These are phyloP conservation scores for Gymnocephalus cernua DNA, from an alignment of 2,113 vertebrate genomes.

Conservation along the genomic window DNA sequence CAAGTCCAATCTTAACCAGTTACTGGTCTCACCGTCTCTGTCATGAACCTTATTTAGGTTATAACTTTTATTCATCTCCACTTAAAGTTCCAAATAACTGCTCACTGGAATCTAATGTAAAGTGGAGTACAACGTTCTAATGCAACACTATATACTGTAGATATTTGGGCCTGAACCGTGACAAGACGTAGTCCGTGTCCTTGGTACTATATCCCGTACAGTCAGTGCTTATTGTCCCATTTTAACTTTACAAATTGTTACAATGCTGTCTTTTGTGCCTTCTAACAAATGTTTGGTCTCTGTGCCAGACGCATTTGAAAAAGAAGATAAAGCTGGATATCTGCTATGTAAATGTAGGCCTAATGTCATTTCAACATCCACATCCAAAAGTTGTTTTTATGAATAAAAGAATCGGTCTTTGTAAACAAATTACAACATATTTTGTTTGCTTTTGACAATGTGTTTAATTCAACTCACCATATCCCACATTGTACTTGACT, in stretches of 20 bases:
- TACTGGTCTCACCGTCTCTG: not conserved
- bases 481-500: not conserved
- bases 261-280: slow-evolving; percentile 15
- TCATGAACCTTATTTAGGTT: not conserved
- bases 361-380: slow-evolving; percentile 4
- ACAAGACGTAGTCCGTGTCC: not conserved
- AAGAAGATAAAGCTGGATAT: slow-evolving; percentile 6
- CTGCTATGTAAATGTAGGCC: slow-evolving; percentile 6
- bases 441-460: not conserved
- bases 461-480: not conserved
- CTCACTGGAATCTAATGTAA: not conserved
- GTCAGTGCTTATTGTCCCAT: not conserved
- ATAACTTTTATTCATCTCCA: no score
- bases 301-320: slow-evolving; percentile 1
- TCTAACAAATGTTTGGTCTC: not conserved
- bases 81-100: not conserved
- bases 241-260: not conserved
- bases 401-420: not conserved
- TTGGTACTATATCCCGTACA: not conserved
- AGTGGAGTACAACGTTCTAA: not conserved
- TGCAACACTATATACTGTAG: not conserved
- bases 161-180: not conserved
- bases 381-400: slow-evolving; percentile 1
- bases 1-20: not conserved
- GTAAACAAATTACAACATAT: not conserved